Evolutionary conservation across 35 echinoderm and acorn worm genomes (phyloP).

Genomic region (Patiria miniata): DNA sequence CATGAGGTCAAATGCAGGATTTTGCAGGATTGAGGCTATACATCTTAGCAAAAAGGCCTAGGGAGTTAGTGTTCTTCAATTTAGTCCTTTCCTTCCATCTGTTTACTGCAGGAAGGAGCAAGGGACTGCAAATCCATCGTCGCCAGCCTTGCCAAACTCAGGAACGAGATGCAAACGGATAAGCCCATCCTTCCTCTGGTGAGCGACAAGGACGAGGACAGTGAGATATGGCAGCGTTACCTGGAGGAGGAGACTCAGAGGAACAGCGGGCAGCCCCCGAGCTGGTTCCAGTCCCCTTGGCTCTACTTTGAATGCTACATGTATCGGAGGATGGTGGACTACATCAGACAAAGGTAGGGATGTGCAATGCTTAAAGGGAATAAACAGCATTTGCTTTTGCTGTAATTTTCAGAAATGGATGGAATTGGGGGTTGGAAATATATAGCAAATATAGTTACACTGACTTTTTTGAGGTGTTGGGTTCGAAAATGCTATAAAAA

Average conservation of each 20-base stretch:
- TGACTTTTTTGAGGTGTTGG: no score
- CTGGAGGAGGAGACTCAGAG: conserved; percentile 68
- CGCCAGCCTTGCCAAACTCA: conserved; percentile 63
- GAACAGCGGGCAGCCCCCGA: conserved; percentile 48
- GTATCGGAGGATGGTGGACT: conserved; percentile 82
- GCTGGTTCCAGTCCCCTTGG: conserved; percentile 80
- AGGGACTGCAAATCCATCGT: conserved; percentile 83
- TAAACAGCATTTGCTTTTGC: no score
- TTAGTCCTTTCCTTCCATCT: neutral
- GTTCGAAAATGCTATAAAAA: no score
- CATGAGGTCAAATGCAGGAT: no score
- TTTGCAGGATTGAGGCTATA: no score
- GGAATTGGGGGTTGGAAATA: no score
- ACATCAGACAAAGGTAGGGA: conserved; percentile 67
- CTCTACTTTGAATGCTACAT: conserved; percentile 85
- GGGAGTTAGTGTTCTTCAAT: no score
- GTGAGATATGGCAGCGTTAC: conserved; percentile 71
- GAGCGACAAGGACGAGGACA: conserved; percentile 49
- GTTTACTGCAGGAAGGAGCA: conserved; percentile 56
- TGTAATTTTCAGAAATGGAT: no score
- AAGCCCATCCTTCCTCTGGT: conserved; percentile 58
- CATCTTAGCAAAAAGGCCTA: no score
- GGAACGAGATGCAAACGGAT: conserved; percentile 83
- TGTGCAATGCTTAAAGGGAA: no score
- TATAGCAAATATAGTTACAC: no score